Evolutionary conservation across 2,113 vertebrate species (phyloP).

Genomic region (Pleuronectes platessa): DNA sequence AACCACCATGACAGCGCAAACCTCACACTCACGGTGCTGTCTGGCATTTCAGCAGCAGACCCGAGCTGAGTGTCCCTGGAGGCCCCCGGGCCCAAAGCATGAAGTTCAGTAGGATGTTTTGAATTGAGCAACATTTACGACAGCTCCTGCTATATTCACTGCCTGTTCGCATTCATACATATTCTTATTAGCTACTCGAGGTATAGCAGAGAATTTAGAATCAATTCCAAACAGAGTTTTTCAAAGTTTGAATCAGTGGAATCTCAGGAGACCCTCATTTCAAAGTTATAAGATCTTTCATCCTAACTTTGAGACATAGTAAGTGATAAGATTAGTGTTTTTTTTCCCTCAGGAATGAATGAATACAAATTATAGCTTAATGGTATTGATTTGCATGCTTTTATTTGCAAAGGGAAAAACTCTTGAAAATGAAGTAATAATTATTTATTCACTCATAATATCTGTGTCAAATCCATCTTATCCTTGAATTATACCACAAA

Average conservation of each 20-base stretch:
- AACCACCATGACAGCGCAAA: constrained; percentile 9
- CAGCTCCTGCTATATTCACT: not conserved
- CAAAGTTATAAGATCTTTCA: no score
- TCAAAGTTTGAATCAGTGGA: no score
- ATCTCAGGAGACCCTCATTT: no score
- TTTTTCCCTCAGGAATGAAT: no score
- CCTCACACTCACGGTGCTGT: constrained; percentile 14
- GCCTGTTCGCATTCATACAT: no score
- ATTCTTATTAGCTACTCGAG: no score
- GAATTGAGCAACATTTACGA: not conserved
- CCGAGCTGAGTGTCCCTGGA: not conserved
- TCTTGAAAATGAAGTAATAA: not conserved
- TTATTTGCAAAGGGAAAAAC: not conserved
- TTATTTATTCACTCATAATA: not conserved
- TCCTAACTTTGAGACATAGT: no score
- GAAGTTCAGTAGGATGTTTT: not conserved
- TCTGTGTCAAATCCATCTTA: not conserved
- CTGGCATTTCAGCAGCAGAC: not conserved
- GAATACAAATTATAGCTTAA: no score
- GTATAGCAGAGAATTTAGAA: no score
- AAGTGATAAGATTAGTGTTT: no score
- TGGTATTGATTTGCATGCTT: not conserved
- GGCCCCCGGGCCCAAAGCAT: not conserved
- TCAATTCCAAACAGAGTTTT: no score
- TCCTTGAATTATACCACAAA: no score